Base-by-base conservation (phyloP, 2,797 vertebrate genomes). In the Sebastes kiyomatsui region DNA sequence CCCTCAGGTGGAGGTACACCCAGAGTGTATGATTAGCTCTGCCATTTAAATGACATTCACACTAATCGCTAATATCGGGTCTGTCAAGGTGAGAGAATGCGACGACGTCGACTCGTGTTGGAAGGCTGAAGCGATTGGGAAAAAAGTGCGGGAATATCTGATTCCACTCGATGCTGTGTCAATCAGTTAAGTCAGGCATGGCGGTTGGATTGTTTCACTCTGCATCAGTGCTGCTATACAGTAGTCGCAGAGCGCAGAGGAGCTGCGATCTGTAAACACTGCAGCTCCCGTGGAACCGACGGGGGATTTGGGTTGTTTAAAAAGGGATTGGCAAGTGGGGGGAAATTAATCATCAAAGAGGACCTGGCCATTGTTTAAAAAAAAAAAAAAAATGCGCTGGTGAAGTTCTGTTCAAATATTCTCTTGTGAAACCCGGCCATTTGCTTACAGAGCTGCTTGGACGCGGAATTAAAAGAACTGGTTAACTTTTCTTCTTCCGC, bases 41-140 rank as follows among this genome's bases (percentile, higher is more conserved):
- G 92, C 94, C 93, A 93, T 94, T 94, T 95, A 93, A 95, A 95
- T 93, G 93, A 94, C 94, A 95, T 95, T 95, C 94, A 93, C 86
- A 90, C 92, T 94, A 92, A 94, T 94, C 90, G 90, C 89, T 91
- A 92, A 94, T 93, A 94, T 93, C 90, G 88, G 90, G 90, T 92
- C 88, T 90, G 92, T 93, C 86, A 90, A 85, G 87, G 88, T 90
- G 88, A 91, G 87, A 84, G 87, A 87, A 94, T 77, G 80, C 90
- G 83, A 71, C 35, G 71, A 80, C 84, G 90, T 87, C 75, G 22
- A 86, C 82, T 80, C 71, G 67, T 59, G 78, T 80, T 71, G 83
- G 87, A 69, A 70, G 79, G 77, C 69, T 70, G 79, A 30, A 55
- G 77, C 75, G 35, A 80, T 18, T 78, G 81, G 74, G 73, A 79